phyloP scores from a whole-genome alignment of 2,888 invertebrate species.

The Lycophotia porphyrea region DNA sequence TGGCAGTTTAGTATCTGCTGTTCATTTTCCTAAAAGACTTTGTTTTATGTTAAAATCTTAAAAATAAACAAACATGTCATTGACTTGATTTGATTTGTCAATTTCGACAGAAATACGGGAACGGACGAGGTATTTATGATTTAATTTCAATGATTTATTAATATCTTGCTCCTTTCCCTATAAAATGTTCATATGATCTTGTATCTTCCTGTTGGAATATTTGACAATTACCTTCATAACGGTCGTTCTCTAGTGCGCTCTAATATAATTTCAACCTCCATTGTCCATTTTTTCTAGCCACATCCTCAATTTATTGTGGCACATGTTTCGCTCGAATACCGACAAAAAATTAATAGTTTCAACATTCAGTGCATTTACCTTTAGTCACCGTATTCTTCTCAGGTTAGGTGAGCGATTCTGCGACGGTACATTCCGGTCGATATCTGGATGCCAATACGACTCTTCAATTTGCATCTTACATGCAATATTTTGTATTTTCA shows the following conservation, averaged over 20 bases:
- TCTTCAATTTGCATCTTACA: slow-evolving; percentile 62
- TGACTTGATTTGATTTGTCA: slow-evolving; percentile 59
- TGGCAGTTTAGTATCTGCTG: background rate
- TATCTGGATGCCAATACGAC: slow-evolving; percentile 69
- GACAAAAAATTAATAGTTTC: slow-evolving; percentile 82
- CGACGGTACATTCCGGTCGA: slow-evolving; percentile 60
- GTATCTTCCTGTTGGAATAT: slow-evolving; percentile 18
- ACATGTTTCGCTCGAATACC: slow-evolving; percentile 88
- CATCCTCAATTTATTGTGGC: slow-evolving; percentile 88
- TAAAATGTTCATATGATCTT: background rate
- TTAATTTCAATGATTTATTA: slow-evolving; percentile 15
- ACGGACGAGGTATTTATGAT: slow-evolving; percentile 62
- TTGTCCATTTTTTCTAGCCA: slow-evolving; percentile 89
- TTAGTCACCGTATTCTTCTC: slow-evolving; percentile 72
- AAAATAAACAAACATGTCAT: slow-evolving; percentile 33
- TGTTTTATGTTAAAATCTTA: background rate
- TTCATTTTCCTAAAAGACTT: slow-evolving; percentile 25
- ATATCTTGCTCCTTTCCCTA: background rate
- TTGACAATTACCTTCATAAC: slow-evolving; percentile 13
- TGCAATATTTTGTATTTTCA: slow-evolving; percentile 67
- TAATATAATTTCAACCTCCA: slow-evolving; percentile 74
- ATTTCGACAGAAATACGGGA: slow-evolving; percentile 65
- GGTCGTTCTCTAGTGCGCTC: slow-evolving; percentile 11
- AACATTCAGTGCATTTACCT: slow-evolving; percentile 79
- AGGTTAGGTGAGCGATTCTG: slow-evolving; percentile 69